Evolutionary conservation across 1,140 invertebrate species (phyloP).

Genomic region (Drosophila pectinifera): DNA sequence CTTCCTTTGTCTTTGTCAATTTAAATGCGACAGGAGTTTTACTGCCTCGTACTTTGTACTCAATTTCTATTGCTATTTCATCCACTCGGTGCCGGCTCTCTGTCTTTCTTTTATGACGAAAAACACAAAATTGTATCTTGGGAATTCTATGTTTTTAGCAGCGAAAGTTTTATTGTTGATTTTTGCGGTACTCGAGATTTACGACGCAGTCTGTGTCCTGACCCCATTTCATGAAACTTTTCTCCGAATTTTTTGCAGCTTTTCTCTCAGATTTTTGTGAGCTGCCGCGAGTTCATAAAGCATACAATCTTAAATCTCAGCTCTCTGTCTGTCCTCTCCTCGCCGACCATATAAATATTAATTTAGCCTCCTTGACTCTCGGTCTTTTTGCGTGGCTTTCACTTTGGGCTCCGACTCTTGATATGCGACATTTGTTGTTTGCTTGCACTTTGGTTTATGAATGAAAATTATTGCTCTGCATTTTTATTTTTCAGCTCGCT

Average conservation of each 20-base stretch:
- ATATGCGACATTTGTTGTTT: constrained; percentile 55
- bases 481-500: constrained; percentile 29
- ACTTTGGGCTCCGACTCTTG: constrained; percentile 44
- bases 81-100: constrained; percentile 47
- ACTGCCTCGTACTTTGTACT: constrained; percentile 27
- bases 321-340: constrained; percentile 7
- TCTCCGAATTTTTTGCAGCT: constrained; percentile 6
- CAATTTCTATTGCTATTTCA: constrained; percentile 32
- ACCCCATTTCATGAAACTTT: constrained; percentile 40
- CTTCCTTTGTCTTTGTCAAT: constrained; percentile 39
- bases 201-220: constrained; percentile 51
- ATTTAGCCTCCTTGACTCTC: constrained; percentile 67
- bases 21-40: constrained; percentile 55
- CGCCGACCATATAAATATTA: constrained; percentile 71
- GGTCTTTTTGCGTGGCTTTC: constrained; percentile 44
- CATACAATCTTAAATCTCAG: constrained; percentile 67
- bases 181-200: constrained; percentile 72
- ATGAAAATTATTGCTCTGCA: constrained; percentile 42
- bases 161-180: constrained; percentile 77
- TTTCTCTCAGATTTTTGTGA: constrained; percentile 16
- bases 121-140: constrained; percentile 63
- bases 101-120: constrained; percentile 58
- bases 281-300: constrained; percentile 52
- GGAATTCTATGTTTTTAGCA: constrained; percentile 57
- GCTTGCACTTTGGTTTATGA: constrained; percentile 48